These are phyloP conservation scores for Amblyornis subalaris DNA, from an alignment of 2,113 vertebrate species.

Conservation along the genomic window DNA sequence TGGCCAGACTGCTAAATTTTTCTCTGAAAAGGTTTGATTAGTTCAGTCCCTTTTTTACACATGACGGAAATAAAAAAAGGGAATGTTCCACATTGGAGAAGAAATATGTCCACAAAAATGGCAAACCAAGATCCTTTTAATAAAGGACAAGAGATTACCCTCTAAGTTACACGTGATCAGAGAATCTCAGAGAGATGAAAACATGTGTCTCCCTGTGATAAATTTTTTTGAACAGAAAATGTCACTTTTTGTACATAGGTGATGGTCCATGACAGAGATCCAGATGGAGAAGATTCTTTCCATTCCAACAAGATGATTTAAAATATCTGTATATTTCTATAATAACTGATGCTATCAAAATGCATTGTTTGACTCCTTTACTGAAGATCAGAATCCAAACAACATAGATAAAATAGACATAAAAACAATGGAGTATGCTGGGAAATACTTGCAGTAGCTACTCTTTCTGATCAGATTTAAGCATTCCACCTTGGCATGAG, in stretches of 20 bases:
- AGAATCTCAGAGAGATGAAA: background rate
- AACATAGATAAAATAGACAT: background rate
- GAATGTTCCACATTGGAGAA: background rate
- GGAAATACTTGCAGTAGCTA: background rate
- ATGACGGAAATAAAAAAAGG: background rate
- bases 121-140: background rate
- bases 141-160: background rate
- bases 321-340: background rate
- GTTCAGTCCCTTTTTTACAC: background rate
- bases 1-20: background rate
- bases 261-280: background rate
- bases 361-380: background rate
- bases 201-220: fast-evolving
- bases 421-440: background rate
- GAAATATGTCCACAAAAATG: background rate
- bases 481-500: background rate
- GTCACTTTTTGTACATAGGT: background rate
- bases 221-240: background rate
- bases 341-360: background rate
- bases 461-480: background rate
- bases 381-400: background rate
- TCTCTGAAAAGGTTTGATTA: background rate
- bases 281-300: background rate
- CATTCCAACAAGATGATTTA: background rate
- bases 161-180: background rate